A percentile compares a stretch with the other conserved stretches of the same genome.
Conservation (phyloP, 2,888 invertebrate genomes). For the Uropetala carovei region DNA sequence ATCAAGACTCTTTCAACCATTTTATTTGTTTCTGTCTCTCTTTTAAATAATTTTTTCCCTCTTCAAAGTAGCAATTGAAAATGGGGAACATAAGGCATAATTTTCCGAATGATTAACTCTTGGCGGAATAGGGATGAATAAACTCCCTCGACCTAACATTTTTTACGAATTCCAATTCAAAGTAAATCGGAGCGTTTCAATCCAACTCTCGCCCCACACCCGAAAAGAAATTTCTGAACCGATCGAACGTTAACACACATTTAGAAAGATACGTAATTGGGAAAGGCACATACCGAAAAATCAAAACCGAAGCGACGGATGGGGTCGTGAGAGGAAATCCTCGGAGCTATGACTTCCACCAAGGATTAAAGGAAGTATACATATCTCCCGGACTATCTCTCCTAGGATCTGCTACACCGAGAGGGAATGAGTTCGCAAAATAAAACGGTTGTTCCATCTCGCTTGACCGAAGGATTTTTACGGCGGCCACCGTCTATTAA, state of each 20-base stretch:
- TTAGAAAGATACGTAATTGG: no score
- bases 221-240: neutral
- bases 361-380: neutral
- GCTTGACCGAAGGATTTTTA: slow-evolving; percentile 24
- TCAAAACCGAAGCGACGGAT: neutral
- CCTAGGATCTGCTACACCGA: neutral
- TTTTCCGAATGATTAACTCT: no score
- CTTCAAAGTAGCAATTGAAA: no score
- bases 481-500: neutral
- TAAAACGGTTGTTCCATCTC: neutral
- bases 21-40: no score
- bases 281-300: no score
- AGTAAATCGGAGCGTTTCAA: no score
- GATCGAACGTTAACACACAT: neutral
- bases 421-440: neutral
- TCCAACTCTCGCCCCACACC: neutral
- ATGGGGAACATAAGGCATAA: no score
- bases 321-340: neutral
- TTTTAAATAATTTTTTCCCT: no score
- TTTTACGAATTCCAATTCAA: no score
- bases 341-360: neutral
- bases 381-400: neutral
- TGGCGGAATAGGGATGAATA: no score
- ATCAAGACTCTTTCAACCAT: no score
- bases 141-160: no score